These are phyloP conservation scores for Drosophila tanythrix DNA, from an alignment of 2,888 invertebrate genomes.

Conservation along the genomic window DNA sequence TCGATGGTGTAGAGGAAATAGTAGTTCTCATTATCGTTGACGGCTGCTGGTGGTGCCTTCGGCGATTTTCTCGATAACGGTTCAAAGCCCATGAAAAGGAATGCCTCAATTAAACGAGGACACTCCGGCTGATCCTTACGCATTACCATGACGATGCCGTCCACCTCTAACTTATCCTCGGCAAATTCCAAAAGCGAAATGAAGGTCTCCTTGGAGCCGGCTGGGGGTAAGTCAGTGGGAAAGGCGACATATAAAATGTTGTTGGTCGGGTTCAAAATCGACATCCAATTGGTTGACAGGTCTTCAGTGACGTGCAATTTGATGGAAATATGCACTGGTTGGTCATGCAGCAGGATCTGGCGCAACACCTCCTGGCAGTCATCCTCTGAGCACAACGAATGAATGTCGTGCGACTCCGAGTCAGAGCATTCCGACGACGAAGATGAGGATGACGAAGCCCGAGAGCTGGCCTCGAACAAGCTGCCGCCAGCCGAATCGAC, in stretches of 20 bases:
- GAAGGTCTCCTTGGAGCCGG: conserved; percentile 97
- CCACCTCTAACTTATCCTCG: conserved; percentile 95
- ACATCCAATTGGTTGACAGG: conserved; percentile 93
- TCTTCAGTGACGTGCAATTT: conserved; percentile 92
- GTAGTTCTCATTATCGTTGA: conserved; percentile 87
- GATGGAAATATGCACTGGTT: conserved; percentile 90
- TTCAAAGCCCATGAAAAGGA: conserved; percentile 98
- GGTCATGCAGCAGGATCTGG: conserved; percentile 89
- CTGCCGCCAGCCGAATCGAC: conserved; percentile 84
- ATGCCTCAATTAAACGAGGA: conserved; percentile 95
- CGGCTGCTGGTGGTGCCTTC: conserved; percentile 88
- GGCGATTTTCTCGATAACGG: conserved; percentile 93
- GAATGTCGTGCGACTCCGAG: conserved; percentile 82
- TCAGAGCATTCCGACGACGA: conserved; percentile 84
- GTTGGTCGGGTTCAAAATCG: conserved; percentile 87
- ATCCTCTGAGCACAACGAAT: conserved; percentile 83
- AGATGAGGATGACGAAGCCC: conserved; percentile 72
- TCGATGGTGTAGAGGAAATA: conserved; percentile 85
- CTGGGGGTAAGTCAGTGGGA: conserved; percentile 93
- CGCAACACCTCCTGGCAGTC: conserved; percentile 86
- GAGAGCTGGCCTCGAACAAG: conserved; percentile 69
- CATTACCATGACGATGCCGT: conserved; percentile 91
- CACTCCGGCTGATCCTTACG: conserved; percentile 93
- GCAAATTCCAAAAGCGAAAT: conserved; percentile 97
- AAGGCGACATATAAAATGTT: conserved; percentile 94